Conservation (phyloP, 2,888 invertebrate genomes). For the Pasiphila rectangulata region DNA sequence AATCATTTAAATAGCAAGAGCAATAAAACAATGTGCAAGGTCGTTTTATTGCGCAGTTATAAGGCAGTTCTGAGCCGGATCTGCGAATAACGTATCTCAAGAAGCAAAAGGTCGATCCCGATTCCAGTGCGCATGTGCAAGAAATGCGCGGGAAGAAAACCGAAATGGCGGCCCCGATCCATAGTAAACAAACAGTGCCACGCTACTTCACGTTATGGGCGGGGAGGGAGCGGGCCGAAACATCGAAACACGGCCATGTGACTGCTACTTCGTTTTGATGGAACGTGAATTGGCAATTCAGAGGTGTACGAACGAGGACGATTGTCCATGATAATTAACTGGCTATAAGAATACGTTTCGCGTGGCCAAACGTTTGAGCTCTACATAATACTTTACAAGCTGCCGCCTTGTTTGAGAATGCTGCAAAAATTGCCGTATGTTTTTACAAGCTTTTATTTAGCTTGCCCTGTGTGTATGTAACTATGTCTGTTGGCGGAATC, state of each 20-base stretch:
- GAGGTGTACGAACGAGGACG: neutral
- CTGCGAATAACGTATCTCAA: conserved; percentile 12
- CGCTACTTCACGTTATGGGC: conserved; percentile 16
- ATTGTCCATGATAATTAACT: neutral
- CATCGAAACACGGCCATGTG: conserved; percentile 3
- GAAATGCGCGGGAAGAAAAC: conserved; percentile 43
- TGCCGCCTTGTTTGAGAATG: neutral
- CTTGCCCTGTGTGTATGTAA: too few relatives aligned
- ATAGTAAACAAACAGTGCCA: conserved; percentile 42
- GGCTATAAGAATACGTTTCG: neutral
- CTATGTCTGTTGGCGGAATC: too few relatives aligned
- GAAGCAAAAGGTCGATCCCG: conserved; percentile 20
- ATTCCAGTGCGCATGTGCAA: conserved; percentile 53
- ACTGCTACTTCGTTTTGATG: neutral
- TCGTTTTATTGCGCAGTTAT: conserved; percentile 24
- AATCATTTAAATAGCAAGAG: conserved; percentile 10
- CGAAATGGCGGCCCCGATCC: conserved; percentile 37
- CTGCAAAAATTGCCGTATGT: conserved; percentile 2
- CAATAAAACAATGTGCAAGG: conserved; percentile 33
- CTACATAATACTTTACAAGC: too few relatives aligned
- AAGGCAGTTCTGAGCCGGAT: conserved; percentile 17
- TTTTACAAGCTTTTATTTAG: too few relatives aligned
- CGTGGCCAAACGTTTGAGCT: neutral
- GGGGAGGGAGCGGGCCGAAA: conserved; percentile 7
- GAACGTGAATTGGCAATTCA: neutral